Evolutionary conservation across 2,888 invertebrate genomes (phyloP).

Genomic region (Phengaris arion): DNA sequence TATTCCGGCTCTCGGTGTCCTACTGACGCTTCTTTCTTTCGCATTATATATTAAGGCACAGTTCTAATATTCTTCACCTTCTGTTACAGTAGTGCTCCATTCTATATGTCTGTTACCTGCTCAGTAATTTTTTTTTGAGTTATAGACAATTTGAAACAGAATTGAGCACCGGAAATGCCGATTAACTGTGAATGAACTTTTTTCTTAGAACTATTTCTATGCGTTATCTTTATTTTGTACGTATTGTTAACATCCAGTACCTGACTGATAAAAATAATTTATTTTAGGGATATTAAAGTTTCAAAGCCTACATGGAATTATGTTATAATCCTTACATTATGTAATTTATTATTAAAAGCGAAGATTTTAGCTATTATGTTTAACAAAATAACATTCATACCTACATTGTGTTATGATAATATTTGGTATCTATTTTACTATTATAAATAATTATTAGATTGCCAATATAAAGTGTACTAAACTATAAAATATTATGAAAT

Average conservation of each 20-base stretch:
- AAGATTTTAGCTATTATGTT: no score
- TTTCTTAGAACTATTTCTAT: slow-evolving; percentile 8
- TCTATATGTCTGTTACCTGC: not conserved
- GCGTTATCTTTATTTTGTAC: not conserved
- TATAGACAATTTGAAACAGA: not conserved
- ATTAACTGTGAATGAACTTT: not conserved
- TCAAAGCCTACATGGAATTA: not conserved
- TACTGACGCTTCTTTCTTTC: no score
- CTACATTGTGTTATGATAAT: no score
- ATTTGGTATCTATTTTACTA: no score
- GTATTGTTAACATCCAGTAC: not conserved
- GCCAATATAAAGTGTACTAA: not conserved
- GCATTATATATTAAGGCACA: no score
- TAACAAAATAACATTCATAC: no score
- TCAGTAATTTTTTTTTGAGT: not conserved
- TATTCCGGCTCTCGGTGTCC: no score
- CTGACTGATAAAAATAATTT: not conserved
- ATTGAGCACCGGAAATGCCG: not conserved
- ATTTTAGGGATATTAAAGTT: not conserved
- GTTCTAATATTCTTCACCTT: not conserved
- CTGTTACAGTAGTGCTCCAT: not conserved
- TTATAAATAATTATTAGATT: no score
- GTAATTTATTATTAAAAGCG: no score
- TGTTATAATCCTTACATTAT: no score
- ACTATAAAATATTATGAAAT: no score